Conservation (phyloP, 2,888 invertebrate species). For the Chelonus formosanus region DNA sequence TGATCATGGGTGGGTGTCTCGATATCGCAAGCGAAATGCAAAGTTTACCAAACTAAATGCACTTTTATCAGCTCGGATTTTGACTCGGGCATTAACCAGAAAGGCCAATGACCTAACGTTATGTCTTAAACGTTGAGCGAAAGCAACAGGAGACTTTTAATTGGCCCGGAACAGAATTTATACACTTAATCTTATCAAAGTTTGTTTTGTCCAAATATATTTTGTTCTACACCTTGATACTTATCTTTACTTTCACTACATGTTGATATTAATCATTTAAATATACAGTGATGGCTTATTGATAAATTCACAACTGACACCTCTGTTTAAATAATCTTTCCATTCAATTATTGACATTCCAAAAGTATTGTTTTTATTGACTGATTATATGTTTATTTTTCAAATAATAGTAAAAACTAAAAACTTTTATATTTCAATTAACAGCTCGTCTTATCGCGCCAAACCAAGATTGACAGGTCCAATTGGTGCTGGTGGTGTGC, state of each 20-base stretch:
- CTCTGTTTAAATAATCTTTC: no score
- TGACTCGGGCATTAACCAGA: slow-evolving; percentile 39
- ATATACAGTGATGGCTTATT: slow-evolving; percentile 10
- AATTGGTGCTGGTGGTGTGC: slow-evolving; percentile 84
- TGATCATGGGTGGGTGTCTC: slow-evolving; percentile 21
- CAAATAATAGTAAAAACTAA: no score
- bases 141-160: slow-evolving; percentile 7
- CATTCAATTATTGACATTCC: no score
- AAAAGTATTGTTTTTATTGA: no score
- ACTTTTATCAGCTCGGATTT: slow-evolving; percentile 52
- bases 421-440: slow-evolving; percentile 32
- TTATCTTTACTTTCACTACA: slow-evolving; percentile 24
- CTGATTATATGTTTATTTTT: no score
- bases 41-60: slow-evolving; percentile 49
- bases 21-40: slow-evolving; percentile 43
- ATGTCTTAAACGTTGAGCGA: slow-evolving; percentile 1
- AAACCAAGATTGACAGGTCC: slow-evolving; percentile 75
- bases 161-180: slow-evolving; percentile 1
- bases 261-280: neutral
- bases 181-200: slow-evolving; percentile 6
- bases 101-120: slow-evolving; percentile 49
- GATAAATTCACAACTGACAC: no score
- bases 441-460: slow-evolving; percentile 70
- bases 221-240: neutral
- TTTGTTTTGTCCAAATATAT: slow-evolving; percentile 10